Percentiles rank a stretch among this genome's conserved stretches.
Conservation (phyloP, 1,140 invertebrate species). For the Pogonomyrmex californicus region DNA sequence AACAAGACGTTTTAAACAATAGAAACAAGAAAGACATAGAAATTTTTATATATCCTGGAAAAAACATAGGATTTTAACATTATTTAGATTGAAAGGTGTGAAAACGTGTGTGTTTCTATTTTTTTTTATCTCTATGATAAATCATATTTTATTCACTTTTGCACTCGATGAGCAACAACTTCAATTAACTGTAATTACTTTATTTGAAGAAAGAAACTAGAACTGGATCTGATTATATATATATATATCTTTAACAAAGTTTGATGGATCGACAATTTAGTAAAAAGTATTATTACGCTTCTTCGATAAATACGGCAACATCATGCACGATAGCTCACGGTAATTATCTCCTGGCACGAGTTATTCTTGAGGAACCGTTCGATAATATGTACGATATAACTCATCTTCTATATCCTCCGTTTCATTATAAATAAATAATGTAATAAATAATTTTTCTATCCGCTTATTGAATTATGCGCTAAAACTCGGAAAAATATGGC, state of each 20-base stretch:
- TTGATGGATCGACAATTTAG: neutral
- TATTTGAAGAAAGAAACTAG: neutral
- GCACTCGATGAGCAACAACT: neutral
- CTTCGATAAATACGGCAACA: neutral
- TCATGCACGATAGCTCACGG: neutral
- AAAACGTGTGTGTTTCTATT: neutral
- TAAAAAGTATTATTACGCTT: constrained; percentile 14
- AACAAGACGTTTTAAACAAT: too few species aligned
- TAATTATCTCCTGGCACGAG: constrained; percentile 13
- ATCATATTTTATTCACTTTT: constrained; percentile 16
- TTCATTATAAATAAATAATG: neutral
- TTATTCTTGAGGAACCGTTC: constrained; percentile 3
- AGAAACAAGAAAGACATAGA: neutral
- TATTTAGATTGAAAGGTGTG: neutral
- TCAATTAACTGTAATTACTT: constrained; percentile 15
- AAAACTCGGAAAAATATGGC: neutral
- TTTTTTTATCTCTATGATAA: neutral
- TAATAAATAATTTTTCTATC: neutral
- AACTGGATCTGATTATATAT: neutral
- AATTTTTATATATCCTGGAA: neutral
- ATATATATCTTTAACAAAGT: neutral
- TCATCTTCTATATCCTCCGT: neutral
- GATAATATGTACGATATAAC: neutral
- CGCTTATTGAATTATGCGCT: neutral
- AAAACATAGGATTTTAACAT: neutral